phyloP scores from a whole-genome alignment of 2,888 invertebrate genomes.

The Erebia aethiops region DNA sequence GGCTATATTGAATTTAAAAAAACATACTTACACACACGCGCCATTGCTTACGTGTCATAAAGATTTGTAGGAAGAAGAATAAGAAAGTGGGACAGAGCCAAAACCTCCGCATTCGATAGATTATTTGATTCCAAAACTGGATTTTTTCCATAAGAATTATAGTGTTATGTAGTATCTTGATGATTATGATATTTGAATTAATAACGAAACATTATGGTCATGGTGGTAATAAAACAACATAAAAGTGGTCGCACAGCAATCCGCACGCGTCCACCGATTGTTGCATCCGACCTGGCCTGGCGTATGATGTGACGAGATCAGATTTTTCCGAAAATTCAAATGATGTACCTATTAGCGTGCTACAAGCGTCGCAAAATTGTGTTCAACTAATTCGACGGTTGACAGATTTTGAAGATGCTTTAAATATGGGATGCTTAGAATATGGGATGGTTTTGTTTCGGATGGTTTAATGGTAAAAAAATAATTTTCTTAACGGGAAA shows the following conservation, averaged over 20 bases:
- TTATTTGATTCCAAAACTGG: not conserved
- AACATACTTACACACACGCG: not conserved
- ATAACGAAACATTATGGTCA: not conserved
- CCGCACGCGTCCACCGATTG: not conserved
- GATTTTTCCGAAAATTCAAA: not conserved
- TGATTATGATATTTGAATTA: slow-evolving; percentile 9
- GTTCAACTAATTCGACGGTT: too few species aligned
- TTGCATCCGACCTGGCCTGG: not conserved
- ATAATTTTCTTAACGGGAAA: too few species aligned
- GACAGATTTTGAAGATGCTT: too few species aligned
- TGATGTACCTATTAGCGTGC: not conserved
- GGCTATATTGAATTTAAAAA: too few species aligned
- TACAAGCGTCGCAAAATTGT: not conserved
- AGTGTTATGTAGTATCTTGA: slow-evolving; percentile 2
- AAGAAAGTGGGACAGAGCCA: slow-evolving; percentile 9
- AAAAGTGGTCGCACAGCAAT: not conserved
- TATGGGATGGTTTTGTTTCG: too few species aligned
- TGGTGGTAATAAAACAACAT: not conserved
- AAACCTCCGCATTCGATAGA: not conserved
- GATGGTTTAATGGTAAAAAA: too few species aligned
- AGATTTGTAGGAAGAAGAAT: not conserved
- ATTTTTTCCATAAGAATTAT: slow-evolving; percentile 9
- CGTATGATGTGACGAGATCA: not conserved
- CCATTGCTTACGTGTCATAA: not conserved
- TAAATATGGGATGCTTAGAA: too few species aligned